A percentile compares a stretch with the other conserved stretches of the same genome.
phyloP scores from a whole-genome alignment of 1,140 invertebrate genomes.

The Wasmannia auropunctata region DNA sequence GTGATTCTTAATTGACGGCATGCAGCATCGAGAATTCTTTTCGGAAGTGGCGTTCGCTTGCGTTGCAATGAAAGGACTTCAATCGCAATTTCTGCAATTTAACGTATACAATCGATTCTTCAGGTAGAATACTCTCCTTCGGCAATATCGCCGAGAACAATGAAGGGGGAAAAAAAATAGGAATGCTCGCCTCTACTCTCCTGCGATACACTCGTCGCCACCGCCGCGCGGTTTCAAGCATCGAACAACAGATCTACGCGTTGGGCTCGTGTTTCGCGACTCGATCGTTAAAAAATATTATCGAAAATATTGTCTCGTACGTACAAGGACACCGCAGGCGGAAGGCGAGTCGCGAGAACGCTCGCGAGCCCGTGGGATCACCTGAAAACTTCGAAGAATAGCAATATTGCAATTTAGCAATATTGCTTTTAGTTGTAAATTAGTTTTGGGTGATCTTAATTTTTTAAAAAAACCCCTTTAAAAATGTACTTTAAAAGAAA shows the following conservation, averaged over 20 bases:
- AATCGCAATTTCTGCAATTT: neutral
- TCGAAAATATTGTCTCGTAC: conserved; percentile 76
- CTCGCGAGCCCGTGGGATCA: conserved; percentile 25
- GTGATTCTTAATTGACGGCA: conserved; percentile 44
- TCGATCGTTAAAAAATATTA: conserved; percentile 75
- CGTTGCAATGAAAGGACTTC: neutral
- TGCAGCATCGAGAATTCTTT: conserved; percentile 6
- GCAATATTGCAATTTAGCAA: neutral
- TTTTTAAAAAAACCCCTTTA: neutral
- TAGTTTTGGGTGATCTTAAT: neutral
- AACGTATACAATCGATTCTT: neutral
- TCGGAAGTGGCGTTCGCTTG: neutral
- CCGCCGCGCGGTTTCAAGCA: conserved; percentile 60
- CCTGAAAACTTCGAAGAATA: neutral
- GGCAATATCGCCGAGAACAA: neutral
- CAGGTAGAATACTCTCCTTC: neutral
- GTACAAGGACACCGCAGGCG: conserved; percentile 70
- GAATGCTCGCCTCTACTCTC: neutral
- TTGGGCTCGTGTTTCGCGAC: conserved; percentile 74
- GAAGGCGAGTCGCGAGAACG: conserved; percentile 42
- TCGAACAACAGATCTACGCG: conserved; percentile 68
- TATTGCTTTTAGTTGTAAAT: neutral
- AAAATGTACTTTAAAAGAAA: conserved; percentile 15
- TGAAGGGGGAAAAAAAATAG: conserved; percentile 30
- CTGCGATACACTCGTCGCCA: conserved; percentile 31